Evolutionary conservation across 2,113 vertebrate species (phyloP).

Genomic region (Anoplopoma fimbria): DNA sequence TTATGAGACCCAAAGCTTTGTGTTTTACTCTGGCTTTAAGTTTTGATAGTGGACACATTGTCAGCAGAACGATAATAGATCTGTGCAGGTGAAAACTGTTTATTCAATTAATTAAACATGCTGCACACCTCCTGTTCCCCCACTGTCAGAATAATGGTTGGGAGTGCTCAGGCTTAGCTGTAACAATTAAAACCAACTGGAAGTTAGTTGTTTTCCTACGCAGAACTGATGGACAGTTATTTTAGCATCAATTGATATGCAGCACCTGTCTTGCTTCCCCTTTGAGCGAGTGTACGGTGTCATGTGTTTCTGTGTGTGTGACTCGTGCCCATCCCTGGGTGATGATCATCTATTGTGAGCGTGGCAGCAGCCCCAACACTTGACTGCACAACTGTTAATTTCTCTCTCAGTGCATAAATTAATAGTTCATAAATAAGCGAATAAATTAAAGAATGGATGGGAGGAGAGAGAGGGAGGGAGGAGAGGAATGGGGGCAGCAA

Average conservation of each 20-base stretch:
- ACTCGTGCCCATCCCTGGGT: constrained; percentile 54
- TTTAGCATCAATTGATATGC: constrained; percentile 40
- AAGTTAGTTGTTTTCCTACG: constrained; percentile 33
- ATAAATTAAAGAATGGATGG: constrained; percentile 84
- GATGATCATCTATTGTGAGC: constrained; percentile 72
- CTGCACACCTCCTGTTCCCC: constrained; percentile 35
- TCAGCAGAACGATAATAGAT: constrained; percentile 38
- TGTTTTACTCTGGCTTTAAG: background rate
- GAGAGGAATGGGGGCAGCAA: constrained; percentile 73
- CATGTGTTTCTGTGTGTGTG: constrained; percentile 30
- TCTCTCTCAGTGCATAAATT: constrained; percentile 82
- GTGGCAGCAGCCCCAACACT: constrained; percentile 70
- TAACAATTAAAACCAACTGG: constrained; percentile 58
- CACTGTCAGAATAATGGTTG: constrained; percentile 22
- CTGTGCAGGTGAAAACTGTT: constrained; percentile 21
- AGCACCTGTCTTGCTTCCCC: constrained; percentile 30
- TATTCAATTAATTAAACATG: constrained; percentile 47
- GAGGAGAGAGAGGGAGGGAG: constrained; percentile 76
- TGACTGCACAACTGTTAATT: constrained; percentile 83
- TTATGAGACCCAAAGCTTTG: background rate
- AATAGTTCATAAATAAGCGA: constrained; percentile 85
- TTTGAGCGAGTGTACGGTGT: constrained; percentile 29
- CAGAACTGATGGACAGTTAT: constrained; percentile 54
- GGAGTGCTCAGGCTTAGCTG: constrained; percentile 32
- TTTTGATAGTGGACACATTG: constrained; percentile 26